Percentiles rank a stretch among this genome's conserved stretches.
Evolutionary conservation across 2,888 invertebrate genomes (phyloP).

Genomic region (Pristionchus entomophagus): DNA sequence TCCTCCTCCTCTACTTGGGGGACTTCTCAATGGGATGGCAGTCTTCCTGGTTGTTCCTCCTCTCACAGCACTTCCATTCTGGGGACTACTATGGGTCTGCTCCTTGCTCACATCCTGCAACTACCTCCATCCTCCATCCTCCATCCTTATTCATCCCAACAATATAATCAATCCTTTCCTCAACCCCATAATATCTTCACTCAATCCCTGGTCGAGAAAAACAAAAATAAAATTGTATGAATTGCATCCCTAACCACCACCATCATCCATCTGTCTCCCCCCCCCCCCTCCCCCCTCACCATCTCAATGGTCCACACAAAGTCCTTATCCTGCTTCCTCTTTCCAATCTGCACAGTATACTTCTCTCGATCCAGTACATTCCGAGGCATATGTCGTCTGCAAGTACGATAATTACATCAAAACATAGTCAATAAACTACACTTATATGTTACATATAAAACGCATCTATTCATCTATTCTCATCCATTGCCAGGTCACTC

Average conservation of each 20-base stretch:
- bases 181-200: no score
- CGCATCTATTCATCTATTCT: no score
- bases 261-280: not conserved
- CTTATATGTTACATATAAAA: no score
- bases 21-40: not conserved
- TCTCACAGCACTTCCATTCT: slow-evolving; percentile 15
- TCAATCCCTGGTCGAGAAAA: no score
- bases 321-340: slow-evolving; percentile 9
- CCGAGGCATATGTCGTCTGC: slow-evolving; percentile 13
- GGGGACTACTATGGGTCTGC: not conserved
- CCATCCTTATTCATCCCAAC: no score
- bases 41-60: not conserved
- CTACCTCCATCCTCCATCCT: no score
- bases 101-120: slow-evolving; percentile 33
- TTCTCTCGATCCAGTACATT: slow-evolving; percentile 1
- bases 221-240: no score
- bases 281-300: not conserved
- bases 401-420: not conserved
- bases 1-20: not conserved
- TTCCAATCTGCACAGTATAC: slow-evolving; percentile 12
- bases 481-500: no score
- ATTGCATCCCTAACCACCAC: no score
- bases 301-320: slow-evolving; percentile 19
- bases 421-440: no score
- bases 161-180: no score